Base-by-base conservation (phyloP, 2,113 vertebrate species). In the Isichthys henryi region DNA sequence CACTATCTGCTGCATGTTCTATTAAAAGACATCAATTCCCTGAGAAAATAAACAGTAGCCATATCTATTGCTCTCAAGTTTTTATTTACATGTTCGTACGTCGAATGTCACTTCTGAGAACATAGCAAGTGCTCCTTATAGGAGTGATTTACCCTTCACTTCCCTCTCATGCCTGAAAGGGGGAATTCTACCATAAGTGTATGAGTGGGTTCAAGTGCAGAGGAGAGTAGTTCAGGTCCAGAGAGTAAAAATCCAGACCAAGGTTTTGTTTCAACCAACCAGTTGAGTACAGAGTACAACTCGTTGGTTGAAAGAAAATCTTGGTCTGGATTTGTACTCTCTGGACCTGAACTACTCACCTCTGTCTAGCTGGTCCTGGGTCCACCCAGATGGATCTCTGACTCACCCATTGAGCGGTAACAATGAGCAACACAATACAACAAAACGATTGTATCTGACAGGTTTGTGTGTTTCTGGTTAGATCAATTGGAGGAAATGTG, bases 21-120 rank as follows among this genome's bases (percentile, higher is more conserved):
- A 86, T 86, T 80, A 49, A 86, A 86, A 50, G 83, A 86, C 74
- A 80, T 80, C 74, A 80, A 39, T 86, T 86, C 83, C 7, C 45
- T 4, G 10, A 27, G 83, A 9, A 50, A 49, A 49, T 15, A 86
- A 31, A 86, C 7, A n/a, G 46, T 17, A 86, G 45, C 83, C 83
- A 86, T 86, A 50, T 50, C 43, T 48, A 84, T 84, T 1, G 39
- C 48, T 10, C 46, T n/a, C 21, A 11, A 49, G 45, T 23, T 48
- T 84, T 23, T 48, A 8, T 49, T 49, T 86, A 49, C 48, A 49
- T 49, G 9, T 15, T 31, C 13, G 46, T 11, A 77, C 5, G 17
- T 43, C 5, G 15, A 2, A 80, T 80, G 15, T 43, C 31, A 8
- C 35, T 17, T 80, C 17, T 7, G 74, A 43, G 10, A 43, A 80